Base-by-base conservation (phyloP, 2,888 invertebrate genomes). In the Bhutanitis thaidina region DNA sequence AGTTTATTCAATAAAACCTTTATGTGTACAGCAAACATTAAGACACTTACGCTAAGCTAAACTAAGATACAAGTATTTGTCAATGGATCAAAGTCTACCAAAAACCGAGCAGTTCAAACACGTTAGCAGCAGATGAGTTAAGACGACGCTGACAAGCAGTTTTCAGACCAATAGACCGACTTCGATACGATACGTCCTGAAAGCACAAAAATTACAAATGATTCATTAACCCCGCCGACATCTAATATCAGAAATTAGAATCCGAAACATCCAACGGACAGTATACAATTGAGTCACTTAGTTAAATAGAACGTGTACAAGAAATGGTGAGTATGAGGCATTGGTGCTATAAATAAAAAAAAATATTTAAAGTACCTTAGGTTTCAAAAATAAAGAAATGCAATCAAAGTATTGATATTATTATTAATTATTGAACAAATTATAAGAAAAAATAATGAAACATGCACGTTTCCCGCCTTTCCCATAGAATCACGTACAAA, bases 31-130 rank as follows among this genome's bases (percentile, higher is more conserved):
- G 69, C 65, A 73, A 72, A 73, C 61, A 74, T 71, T 65, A 56
- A 73, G 66, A 69, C 27, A 43, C 80, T 83, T 85, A 85, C 53
- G 61, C 77, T 83, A 79, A 61, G 65, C 74, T 80, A 82, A 69
- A 63, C 74, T 80, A 77, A 63, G 59, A 64, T 77, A 77, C 67
- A 80, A 73, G 64, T 68, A 64, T 71, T 69, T 67, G 65, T 71
- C 72, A 61, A 61, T 59, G 55, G 67, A 67, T 67, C 62, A 67
- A 75, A 57, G 67, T 76, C 70, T 75, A 77, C 67, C 70, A 65
- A 67, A 20, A 65, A 63, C 56, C 60, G 57, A 59, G 58, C 55
- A 54, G 38, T 27, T 52, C 47, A 54, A 53, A 54, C 47, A 45
- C 52, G 48, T 49, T 52, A 50, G 55, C 55, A 40, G 64, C 62